Evolutionary conservation across 2,113 vertebrate genomes (phyloP).

Genomic region (Crocuta crocuta): DNA sequence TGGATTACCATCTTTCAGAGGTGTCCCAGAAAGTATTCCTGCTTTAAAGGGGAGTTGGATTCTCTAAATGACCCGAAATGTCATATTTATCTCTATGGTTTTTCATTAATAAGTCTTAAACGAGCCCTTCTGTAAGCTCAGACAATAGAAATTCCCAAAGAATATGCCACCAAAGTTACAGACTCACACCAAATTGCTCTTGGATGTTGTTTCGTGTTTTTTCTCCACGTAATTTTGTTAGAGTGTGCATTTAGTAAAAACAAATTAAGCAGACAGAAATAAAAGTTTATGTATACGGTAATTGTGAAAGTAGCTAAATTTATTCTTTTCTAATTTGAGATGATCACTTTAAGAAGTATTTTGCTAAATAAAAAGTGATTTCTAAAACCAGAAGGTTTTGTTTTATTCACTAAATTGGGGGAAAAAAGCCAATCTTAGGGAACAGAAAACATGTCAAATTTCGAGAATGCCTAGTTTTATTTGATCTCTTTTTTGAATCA

Average conservation of each 20-base stretch:
- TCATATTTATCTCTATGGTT: conserved; percentile 45
- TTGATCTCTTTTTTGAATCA: conserved; percentile 32
- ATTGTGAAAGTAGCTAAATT: conserved; percentile 19
- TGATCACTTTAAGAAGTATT: conserved; percentile 17
- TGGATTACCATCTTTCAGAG: not conserved
- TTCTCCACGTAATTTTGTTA: conserved; percentile 42
- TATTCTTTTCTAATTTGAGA: conserved; percentile 50
- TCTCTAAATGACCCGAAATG: conserved; percentile 24
- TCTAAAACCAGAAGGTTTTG: not conserved
- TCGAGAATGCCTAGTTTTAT: conserved; percentile 22
- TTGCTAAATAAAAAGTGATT: conserved; percentile 42
- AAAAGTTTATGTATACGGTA: not conserved
- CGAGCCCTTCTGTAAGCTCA: conserved; percentile 20
- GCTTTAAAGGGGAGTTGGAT: conserved; percentile 16
- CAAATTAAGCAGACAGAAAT: conserved; percentile 37
- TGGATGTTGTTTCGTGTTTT: not conserved
- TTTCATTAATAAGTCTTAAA: conserved; percentile 28
- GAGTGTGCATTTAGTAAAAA: not conserved
- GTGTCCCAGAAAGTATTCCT: not conserved
- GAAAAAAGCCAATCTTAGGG: not conserved
- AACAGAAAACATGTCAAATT: conserved; percentile 23
- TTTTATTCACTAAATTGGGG: not conserved
- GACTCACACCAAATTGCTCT: not conserved
- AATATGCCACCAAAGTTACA: conserved; percentile 48
- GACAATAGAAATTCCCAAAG: conserved; percentile 41